A percentile compares a stretch with the other conserved stretches of the same genome.
Evolutionary conservation across 2,888 invertebrate species (phyloP).

Genomic region (Epinotia brunnichana): DNA sequence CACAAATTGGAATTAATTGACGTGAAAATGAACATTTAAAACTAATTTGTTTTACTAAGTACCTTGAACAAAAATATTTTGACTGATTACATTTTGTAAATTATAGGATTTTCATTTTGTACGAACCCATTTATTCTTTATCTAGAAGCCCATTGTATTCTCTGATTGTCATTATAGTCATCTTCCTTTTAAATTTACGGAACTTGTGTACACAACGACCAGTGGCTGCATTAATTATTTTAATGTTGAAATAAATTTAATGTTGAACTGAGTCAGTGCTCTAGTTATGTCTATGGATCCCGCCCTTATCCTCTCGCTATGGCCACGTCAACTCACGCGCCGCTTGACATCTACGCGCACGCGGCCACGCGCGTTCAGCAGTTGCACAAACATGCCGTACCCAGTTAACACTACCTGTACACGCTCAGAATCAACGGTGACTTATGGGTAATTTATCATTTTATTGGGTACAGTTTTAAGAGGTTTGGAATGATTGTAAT

Average conservation of each 20-base stretch:
- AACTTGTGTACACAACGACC: no score
- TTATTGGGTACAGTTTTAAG: neutral
- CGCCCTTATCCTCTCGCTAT: constrained; percentile 16
- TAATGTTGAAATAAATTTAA: neutral
- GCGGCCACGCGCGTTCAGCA: constrained; percentile 45
- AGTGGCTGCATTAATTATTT: neutral
- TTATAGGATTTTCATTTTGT: no score
- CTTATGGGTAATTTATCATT: neutral
- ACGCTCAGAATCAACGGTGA: constrained; percentile 2
- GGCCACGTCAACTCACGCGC: constrained; percentile 35
- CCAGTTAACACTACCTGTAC: constrained; percentile 1
- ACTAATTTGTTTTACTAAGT: no score
- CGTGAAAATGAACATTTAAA: no score
- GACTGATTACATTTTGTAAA: no score
- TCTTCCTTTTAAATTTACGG: no score
- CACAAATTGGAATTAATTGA: no score
- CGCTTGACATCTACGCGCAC: constrained; percentile 46
- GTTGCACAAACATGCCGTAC: constrained; percentile 18
- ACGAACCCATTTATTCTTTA: no score
- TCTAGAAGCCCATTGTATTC: no score
- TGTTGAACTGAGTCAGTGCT: neutral
- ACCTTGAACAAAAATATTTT: no score
- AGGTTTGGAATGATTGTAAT: neutral
- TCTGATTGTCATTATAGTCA: no score
- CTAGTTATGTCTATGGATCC: neutral